Conservation (phyloP, 2,797 vertebrate genomes). For the Hybognathus amarus region DNA sequence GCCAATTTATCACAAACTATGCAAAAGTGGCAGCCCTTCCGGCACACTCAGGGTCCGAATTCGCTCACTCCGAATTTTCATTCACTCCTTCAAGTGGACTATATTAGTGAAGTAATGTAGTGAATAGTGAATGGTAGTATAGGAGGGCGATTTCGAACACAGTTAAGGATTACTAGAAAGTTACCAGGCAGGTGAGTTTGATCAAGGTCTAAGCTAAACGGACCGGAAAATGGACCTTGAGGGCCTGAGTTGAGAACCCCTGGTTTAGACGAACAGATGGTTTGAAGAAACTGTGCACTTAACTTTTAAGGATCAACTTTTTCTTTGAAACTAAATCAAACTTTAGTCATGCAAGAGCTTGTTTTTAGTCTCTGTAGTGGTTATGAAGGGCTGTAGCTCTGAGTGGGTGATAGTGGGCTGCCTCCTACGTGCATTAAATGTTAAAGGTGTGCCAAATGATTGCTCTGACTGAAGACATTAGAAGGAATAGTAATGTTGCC, state of each 20-base stretch:
- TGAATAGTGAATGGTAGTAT: neutral
- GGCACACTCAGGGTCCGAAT: neutral
- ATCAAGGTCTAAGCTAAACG: neutral
- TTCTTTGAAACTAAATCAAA: neutral
- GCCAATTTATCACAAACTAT: neutral
- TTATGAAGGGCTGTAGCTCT: slow-evolving; percentile 17
- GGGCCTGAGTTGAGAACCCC: neutral
- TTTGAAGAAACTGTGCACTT: neutral
- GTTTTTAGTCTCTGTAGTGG: slow-evolving; percentile 15
- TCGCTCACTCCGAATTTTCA: neutral
- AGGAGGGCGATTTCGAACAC: neutral
- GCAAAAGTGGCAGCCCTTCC: neutral
- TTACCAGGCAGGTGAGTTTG: neutral
- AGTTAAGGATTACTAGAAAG: neutral
- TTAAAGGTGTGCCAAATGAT: slow-evolving; percentile 45
- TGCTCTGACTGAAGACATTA: slow-evolving; percentile 42
- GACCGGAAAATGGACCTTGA: neutral
- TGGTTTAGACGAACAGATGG: neutral
- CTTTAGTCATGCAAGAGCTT: slow-evolving; percentile 11
- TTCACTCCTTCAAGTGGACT: neutral
- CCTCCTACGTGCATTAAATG: slow-evolving; percentile 49
- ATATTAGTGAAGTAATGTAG: neutral
- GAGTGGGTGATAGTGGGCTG: slow-evolving; percentile 4
- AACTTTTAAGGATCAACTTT: neutral
- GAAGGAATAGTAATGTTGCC: slow-evolving; percentile 50